These are phyloP conservation scores for Nasonia vitripennis DNA, from an alignment of 1,140 invertebrate species.

Conservation along the genomic window DNA sequence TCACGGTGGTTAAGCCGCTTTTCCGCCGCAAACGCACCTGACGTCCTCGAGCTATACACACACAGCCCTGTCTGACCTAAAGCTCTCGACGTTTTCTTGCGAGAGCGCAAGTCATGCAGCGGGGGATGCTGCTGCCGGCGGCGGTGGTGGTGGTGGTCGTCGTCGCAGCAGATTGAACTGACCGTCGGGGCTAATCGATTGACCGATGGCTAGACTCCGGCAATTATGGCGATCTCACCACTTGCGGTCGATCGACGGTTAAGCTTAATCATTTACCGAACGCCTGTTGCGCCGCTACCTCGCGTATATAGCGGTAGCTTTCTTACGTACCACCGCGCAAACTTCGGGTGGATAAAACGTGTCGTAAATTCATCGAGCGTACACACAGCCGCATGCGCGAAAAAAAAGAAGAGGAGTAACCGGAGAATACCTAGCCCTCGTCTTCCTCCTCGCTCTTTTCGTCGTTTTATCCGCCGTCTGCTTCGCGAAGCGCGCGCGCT, in stretches of 20 bases:
- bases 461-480: background rate
- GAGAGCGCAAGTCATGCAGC: background rate
- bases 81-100: background rate
- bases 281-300: background rate
- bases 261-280: background rate
- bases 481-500: background rate
- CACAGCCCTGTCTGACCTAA: no score
- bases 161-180: background rate
- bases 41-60: no score
- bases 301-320: background rate
- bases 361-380: background rate
- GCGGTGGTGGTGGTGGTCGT: no score
- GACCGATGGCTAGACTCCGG: background rate
- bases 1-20: background rate
- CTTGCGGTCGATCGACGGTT: background rate
- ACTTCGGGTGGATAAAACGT: background rate
- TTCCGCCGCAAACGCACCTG: slow-evolving; percentile 1
- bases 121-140: no score
- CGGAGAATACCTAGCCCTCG: background rate
- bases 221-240: background rate
- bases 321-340: background rate
- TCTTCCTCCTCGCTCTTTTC: background rate
- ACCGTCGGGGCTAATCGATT: background rate
- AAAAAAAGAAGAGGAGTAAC: no score
- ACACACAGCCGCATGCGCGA: background rate